These are phyloP conservation scores for Astyanax mexicanus DNA, from an alignment of 2,797 vertebrate genomes.

Conservation along the genomic window DNA sequence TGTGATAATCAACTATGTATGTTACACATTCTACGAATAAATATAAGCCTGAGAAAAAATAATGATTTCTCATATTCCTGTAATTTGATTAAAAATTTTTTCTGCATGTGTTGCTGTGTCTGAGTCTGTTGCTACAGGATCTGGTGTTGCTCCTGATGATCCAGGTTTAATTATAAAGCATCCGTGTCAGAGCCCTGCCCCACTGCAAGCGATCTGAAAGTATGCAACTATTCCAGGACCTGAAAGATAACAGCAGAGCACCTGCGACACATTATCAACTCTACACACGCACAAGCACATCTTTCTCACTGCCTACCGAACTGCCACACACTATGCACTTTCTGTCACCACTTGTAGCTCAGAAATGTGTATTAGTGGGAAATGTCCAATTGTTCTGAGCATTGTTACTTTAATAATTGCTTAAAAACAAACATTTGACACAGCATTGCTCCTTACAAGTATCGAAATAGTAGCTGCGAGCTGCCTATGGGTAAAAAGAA, in stretches of 20 bases:
- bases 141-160: constrained; percentile 21
- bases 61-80: not conserved
- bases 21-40: not conserved
- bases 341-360: not conserved
- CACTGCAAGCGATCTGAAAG: constrained; percentile 50
- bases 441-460: too few relatives aligned
- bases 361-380: too few relatives aligned
- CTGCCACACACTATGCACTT: not conserved
- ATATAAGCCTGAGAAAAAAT: not conserved
- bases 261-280: not conserved
- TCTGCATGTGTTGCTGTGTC: constrained; percentile 24
- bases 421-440: too few relatives aligned
- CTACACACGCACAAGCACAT: not conserved
- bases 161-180: constrained; percentile 73
- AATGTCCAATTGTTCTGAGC: too few relatives aligned
- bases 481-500: too few relatives aligned
- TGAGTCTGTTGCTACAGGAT: constrained; percentile 56
- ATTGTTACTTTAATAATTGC: too few relatives aligned
- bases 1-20: not conserved
- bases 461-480: too few relatives aligned
- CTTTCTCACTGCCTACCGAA: not conserved
- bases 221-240: constrained; percentile 64
- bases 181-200: constrained; percentile 52
- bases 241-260: constrained; percentile 48
- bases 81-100: not conserved